Percentiles rank a stretch among this genome's conserved stretches.
Evolutionary conservation across 2,113 vertebrate species (phyloP).

Genomic region (Okapia johnstoni): DNA sequence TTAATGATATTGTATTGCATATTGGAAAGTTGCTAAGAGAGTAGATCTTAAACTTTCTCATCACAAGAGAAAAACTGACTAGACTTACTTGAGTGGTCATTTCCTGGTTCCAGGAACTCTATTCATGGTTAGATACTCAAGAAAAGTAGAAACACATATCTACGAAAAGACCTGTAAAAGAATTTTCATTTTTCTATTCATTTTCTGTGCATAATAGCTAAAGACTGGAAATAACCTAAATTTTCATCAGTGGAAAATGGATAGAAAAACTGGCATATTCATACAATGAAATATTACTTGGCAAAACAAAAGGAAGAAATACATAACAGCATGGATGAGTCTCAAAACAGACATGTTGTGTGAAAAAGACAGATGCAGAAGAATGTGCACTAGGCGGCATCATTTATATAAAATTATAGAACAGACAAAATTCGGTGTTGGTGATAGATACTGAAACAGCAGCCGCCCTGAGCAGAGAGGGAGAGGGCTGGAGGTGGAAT

Average conservation of each 20-base stretch:
- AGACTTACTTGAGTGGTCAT: background rate
- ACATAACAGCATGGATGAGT: background rate
- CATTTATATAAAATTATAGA: background rate
- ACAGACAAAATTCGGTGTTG: background rate
- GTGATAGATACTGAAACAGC: background rate
- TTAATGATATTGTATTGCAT: background rate
- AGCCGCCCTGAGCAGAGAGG: background rate
- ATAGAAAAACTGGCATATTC: background rate
- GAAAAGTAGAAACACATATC: background rate
- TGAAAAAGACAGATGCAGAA: background rate
- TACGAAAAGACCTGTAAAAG: background rate
- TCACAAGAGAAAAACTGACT: background rate
- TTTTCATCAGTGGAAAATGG: background rate
- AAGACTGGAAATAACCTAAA: background rate
- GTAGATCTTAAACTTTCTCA: background rate
- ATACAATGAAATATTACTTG: background rate
- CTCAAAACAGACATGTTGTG: background rate
- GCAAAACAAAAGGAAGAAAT: background rate
- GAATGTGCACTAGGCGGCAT: background rate
- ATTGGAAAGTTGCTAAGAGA: background rate
- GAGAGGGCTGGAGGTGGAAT: background rate
- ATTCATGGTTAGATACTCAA: background rate
- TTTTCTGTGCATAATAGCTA: background rate
- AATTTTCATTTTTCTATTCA: background rate
- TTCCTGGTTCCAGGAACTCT: background rate